Evolutionary conservation across 1,140 invertebrate genomes (phyloP), one percentile per base, ranked within the genome.

Genomic region (Neodiprion virginianus): DNA sequence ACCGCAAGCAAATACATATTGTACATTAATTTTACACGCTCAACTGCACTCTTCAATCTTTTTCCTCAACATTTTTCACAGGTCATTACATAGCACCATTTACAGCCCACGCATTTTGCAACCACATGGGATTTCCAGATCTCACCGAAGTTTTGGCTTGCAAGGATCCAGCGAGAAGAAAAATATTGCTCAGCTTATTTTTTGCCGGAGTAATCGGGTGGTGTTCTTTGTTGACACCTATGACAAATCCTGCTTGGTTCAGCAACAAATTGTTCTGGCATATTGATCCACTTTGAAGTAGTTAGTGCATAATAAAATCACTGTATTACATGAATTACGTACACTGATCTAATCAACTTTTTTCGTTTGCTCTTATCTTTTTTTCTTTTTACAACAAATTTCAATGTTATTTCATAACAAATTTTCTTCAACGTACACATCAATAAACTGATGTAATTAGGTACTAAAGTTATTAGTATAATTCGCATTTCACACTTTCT

Each of bases 41-140:
- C 48, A 50, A n/a, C 71, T 21, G 61, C 1, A 74, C 3, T 76
- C 72, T 47, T 17, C 50, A 21, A 61, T 40, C 67, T n/a, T 14
- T 49, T 49, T 75, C 14, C 28, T 76, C 48, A 68, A 21, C 12
- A 53, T 78, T 77, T 77, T 79, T 88, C 88, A 48, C 84, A 94
- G 96, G 96, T 73, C 96, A 98, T 85, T 92, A 98, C 81, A 89
- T 94, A 17, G 95, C 96, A 10, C 94, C 96, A n/a, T 92, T 98
- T 77, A 83, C 96, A 11, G 96, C 93, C 8, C 97, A 98, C 86
- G 94, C 96, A 3, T 98, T 98, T 86, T 99, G 97, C 86, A 98
- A 99, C 88, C 94, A 96, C 84, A 98, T 99, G 95, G 97, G 97
- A 40, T 95, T 98, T 81, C 97, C 97, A 0, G 95, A 98, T 84